Evolutionary conservation across 2,888 invertebrate genomes (phyloP), one percentile per base, ranked within the genome.

Genomic region (Yponomeuta plumbellus): DNA sequence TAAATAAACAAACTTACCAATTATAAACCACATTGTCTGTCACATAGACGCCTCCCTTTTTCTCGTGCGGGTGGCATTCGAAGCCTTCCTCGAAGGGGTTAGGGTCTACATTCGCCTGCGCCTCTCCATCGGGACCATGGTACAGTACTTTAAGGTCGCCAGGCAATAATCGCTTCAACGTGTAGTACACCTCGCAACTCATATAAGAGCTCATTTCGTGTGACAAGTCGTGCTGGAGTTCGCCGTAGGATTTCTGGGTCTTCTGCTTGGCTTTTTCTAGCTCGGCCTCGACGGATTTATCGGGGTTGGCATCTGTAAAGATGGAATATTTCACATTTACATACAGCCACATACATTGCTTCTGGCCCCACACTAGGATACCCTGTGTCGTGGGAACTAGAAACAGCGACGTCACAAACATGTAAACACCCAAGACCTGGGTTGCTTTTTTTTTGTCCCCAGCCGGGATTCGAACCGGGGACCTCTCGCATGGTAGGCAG

Each of bases 101-200:
- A 61, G 92, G 92, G 68, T 92, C 86, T 57, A 94, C 84, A 71
- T 80, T 86, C 0, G 86, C 80, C 69, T 88, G 80, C n/a, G 84
- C 84, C 1, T 80, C 81, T 1, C 75, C 70, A 64, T 69, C 69
- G 0, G 56, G 82, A 0, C 94, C 94, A 39, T 91, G 86, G 76
- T 96, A 97, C 23, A 96, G 81, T 22, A 93, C 92, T 80, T 97
- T 97, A 34, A 96, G 82, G 85, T 98, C 98, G 1, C 96, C 98
- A 0, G 97, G 94, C 66, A 98, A 80, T 6, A 98, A 85, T 61
- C 98, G 92, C 74, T 96, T 95, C 8, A 98, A 86, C 0, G 97
- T 95, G 78, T 97, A 98, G 63, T 94, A 93, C 0, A 97, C 93
- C 78, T 96, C 94, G 44, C 92, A 85, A 39, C 92, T 93, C 93